Percentiles rank a stretch among this genome's conserved stretches.
phyloP scores from a whole-genome alignment of 2,888 invertebrate genomes.

The Ichneumoninae sp. region DNA sequence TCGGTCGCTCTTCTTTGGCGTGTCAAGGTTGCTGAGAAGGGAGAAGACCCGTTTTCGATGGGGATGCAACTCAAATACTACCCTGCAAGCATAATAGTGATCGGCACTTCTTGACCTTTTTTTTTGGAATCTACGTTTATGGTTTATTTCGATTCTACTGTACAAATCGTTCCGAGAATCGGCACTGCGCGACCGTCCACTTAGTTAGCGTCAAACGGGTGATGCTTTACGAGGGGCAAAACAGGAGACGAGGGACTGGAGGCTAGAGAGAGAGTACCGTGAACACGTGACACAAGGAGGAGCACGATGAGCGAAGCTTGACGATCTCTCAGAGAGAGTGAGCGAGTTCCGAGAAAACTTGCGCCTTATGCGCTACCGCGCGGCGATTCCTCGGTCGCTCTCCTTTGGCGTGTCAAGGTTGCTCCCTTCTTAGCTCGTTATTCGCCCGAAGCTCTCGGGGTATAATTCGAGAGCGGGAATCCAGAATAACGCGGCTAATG shows the following conservation, averaged over 20 bases:
- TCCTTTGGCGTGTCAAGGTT: constrained; percentile 52
- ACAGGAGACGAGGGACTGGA: neutral
- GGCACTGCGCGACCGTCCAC: neutral
- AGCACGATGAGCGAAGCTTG: constrained; percentile 6
- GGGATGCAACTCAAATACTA: constrained; percentile 22
- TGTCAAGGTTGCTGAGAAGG: constrained; percentile 48
- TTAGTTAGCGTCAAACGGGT: neutral
- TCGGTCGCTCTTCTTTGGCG: neutral
- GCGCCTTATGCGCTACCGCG: neutral
- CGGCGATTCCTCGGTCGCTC: neutral
- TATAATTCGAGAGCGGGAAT: constrained; percentile 36
- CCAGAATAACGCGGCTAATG: constrained; percentile 48
- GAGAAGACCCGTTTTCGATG: constrained; percentile 39
- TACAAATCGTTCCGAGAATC: neutral
- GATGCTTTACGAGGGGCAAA: neutral
- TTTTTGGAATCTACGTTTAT: too few species aligned
- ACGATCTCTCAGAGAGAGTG: neutral
- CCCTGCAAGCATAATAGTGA: constrained; percentile 33
- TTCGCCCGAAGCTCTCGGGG: neutral
- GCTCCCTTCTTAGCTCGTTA: constrained; percentile 12
- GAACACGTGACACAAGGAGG: constrained; percentile 10
- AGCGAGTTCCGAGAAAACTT: constrained; percentile 12
- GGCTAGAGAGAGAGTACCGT: neutral
- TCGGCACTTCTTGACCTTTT: neutral
- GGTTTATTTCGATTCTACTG: neutral